Evolutionary conservation across 2,113 vertebrate genomes (phyloP), one percentile per base, ranked within the genome.

Genomic region (Galeopterus variegatus): DNA sequence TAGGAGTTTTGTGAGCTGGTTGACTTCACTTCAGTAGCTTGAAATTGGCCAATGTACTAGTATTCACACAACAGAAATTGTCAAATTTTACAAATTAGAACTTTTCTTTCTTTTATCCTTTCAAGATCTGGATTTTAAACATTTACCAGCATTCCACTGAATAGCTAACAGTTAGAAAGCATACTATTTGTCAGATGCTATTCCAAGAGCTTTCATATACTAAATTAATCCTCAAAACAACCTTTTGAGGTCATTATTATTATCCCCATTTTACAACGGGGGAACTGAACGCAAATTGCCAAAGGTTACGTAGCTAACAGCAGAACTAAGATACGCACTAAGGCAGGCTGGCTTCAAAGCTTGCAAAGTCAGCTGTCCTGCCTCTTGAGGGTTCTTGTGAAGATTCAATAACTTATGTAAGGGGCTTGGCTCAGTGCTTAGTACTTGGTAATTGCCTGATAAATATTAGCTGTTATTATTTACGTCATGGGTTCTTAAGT

Each of bases 381-480:
- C 41, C 23, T 14, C 60, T 26, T 31, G 45, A 76, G 33, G 54
- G 5, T 48, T 67, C 58, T 70, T n/a, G 8, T 33, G 65, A 64
- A 10, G 8, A 72, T 85, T 81, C 52, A n/a, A 3, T 69, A 64
- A 93, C 41, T 81, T 33, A n/a, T 13, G 2, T 56, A 64, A 91
- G 84, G 58, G 52, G 3, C 31, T 56, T 70, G 73, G 50, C 52
- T 5, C 15, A 24, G 36, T 23, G 65, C 41, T 64, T 50, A 41
- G 10, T 50, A 14, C 48, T 88, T 72, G 65, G 33, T 60, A 77
- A 48, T 45, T 70, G 23, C 54, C 56, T 77, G 36, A 58, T 60
- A 75, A 67, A 79, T 73, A 91, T 73, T 80, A 62, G 73, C 41
- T 75, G n/a, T 24, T 90, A 13, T 79, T 87, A 79, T 87, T 93